Evolutionary conservation across 2,888 invertebrate genomes (phyloP).

Genomic region (Orthonevra nobilis): DNA sequence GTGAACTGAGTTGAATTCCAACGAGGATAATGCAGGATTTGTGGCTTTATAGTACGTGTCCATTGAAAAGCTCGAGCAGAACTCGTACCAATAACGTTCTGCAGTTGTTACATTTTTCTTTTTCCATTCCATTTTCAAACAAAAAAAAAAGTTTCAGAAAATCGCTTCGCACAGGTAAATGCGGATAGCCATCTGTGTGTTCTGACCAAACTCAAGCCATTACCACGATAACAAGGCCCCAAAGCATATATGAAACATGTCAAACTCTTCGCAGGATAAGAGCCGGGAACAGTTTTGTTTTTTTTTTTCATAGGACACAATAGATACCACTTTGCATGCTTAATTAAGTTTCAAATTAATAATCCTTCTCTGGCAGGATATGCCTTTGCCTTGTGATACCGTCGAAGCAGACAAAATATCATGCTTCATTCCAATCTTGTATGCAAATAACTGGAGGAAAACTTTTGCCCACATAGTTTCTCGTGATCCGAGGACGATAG

Average conservation of each 20-base stretch:
- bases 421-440: slow-evolving; percentile 50
- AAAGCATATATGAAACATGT: slow-evolving; percentile 35
- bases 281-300: slow-evolving; percentile 12
- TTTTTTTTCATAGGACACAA: slow-evolving; percentile 32
- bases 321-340: slow-evolving; percentile 60
- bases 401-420: not conserved
- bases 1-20: no score
- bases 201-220: slow-evolving; percentile 29
- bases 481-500: slow-evolving; percentile 45
- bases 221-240: no score
- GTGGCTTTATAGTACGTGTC: no score
- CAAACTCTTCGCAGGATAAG: slow-evolving; percentile 50
- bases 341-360: slow-evolving; percentile 67
- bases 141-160: slow-evolving; percentile 17
- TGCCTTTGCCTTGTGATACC: not conserved
- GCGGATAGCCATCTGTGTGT: slow-evolving; percentile 5
- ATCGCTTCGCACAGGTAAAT: slow-evolving; percentile 5
- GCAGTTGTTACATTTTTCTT: no score
- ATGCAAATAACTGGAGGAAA: slow-evolving; percentile 59
- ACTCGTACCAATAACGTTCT: no score
- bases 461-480: slow-evolving; percentile 62
- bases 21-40: no score
- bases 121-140: not conserved
- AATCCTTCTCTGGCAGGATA: slow-evolving; percentile 39
- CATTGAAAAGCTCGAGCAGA: no score